Evolutionary conservation across 2,113 vertebrate species (phyloP).

Genomic region (Coptodon rendalli): DNA sequence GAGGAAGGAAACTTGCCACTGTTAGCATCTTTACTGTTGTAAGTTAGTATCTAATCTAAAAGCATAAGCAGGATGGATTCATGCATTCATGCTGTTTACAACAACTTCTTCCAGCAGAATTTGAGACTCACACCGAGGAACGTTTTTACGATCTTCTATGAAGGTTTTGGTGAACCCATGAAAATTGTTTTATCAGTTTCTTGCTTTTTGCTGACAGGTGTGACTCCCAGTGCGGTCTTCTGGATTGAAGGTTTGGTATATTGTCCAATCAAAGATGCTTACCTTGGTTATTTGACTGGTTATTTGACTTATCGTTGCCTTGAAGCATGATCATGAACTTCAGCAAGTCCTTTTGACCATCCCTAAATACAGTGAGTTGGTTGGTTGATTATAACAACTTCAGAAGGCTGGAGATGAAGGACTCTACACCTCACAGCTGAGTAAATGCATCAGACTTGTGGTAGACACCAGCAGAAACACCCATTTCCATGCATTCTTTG

Average conservation of each 20-base stretch:
- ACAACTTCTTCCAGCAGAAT: not conserved
- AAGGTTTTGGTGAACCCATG: not conserved
- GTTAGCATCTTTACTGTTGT: not conserved
- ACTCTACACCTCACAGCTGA: not conserved
- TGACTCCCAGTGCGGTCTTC: not conserved
- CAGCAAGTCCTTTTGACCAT: not conserved
- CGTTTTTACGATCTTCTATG: not conserved
- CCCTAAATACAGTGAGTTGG: not conserved
- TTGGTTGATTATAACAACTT: not conserved
- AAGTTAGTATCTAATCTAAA: not conserved
- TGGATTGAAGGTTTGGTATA: not conserved
- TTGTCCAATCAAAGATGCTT: not conserved
- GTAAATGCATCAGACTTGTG: not conserved
- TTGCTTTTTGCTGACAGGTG: not conserved
- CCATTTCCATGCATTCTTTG: not conserved
- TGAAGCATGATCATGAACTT: not conserved
- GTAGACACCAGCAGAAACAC: fast-evolving
- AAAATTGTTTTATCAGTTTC: not conserved
- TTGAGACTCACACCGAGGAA: fast-evolving
- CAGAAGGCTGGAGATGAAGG: not conserved
- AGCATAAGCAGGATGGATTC: not conserved
- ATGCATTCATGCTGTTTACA: not conserved
- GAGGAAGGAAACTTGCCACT: not conserved
- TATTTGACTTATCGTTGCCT: not conserved
- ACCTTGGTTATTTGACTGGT: fast-evolving